Evolutionary conservation across 2,797 vertebrate genomes (phyloP).

Genomic region (Chaunax sp.): DNA sequence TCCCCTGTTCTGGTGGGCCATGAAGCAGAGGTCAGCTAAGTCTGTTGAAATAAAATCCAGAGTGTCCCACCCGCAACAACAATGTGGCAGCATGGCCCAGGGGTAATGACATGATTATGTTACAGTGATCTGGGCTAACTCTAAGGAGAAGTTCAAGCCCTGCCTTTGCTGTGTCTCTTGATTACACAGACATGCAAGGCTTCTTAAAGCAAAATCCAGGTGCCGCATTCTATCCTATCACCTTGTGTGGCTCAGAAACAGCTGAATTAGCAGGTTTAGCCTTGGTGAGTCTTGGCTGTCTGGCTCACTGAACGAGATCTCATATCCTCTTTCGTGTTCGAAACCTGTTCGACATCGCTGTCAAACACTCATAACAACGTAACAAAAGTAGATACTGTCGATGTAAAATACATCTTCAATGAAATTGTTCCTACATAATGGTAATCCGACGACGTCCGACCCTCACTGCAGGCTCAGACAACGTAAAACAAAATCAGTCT

Average conservation of each 20-base stretch:
- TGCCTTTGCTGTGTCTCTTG: slow-evolving; percentile 56
- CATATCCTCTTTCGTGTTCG: slow-evolving; percentile 65
- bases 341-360: slow-evolving; percentile 65
- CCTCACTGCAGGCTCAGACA: neutral
- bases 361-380: slow-evolving; percentile 69
- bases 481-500: slow-evolving; percentile 30
- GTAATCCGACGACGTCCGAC: slow-evolving; percentile 9
- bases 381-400: slow-evolving; percentile 63
- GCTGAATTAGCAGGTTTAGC: slow-evolving; percentile 71
- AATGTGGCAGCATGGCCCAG: slow-evolving; percentile 64
- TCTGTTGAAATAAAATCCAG: slow-evolving; percentile 75
- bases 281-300: slow-evolving; percentile 43
- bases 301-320: slow-evolving; percentile 50
- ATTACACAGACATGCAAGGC: slow-evolving; percentile 66
- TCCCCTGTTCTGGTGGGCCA: slow-evolving; percentile 63
- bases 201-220: slow-evolving; percentile 69
- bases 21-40: slow-evolving; percentile 70
- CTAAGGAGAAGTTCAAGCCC: slow-evolving; percentile 58
- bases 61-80: slow-evolving; percentile 71
- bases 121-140: slow-evolving; percentile 71
- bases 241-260: slow-evolving; percentile 63
- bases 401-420: slow-evolving; percentile 26
- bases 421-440: slow-evolving; percentile 32
- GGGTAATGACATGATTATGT: slow-evolving; percentile 70
- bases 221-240: slow-evolving; percentile 68